A percentile compares a stretch with the other conserved stretches of the same genome.
Evolutionary conservation across 2,113 vertebrate species (phyloP).

Genomic region (Tachuris rubrigastra): DNA sequence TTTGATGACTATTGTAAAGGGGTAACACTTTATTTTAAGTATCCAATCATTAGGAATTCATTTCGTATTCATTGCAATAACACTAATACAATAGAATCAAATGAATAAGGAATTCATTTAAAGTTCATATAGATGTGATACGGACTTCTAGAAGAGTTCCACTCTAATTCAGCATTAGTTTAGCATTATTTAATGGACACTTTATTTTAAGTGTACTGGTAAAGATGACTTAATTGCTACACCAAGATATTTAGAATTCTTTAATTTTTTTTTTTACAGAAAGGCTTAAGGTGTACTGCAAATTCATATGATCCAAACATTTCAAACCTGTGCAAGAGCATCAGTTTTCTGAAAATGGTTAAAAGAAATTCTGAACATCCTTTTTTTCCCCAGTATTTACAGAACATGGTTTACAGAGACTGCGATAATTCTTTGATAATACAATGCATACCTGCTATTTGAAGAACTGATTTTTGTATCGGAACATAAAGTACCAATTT

Average conservation of each 20-base stretch:
- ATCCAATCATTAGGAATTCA: constrained; percentile 72
- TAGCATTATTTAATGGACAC: constrained; percentile 62
- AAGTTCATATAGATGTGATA: constrained; percentile 52
- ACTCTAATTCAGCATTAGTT: constrained; percentile 40
- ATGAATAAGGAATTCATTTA: constrained; percentile 67
- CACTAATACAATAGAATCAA: constrained; percentile 66
- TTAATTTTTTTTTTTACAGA: neutral
- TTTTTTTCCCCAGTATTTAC: neutral
- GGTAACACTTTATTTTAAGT: constrained; percentile 71
- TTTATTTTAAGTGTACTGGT: constrained; percentile 58
- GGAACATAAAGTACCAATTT: neutral
- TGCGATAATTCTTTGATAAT: neutral
- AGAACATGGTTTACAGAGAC: neutral
- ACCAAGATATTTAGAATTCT: neutral
- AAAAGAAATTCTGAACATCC: neutral
- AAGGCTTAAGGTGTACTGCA: neutral
- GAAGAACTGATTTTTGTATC: neutral
- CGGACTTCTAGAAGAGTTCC: constrained; percentile 55
- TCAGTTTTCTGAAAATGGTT: neutral
- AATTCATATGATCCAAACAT: neutral
- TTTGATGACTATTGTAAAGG: constrained; percentile 65
- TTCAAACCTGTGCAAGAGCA: neutral
- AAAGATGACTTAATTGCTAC: constrained; percentile 45
- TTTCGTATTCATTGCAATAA: constrained; percentile 71
- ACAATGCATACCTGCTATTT: neutral